Conservation (phyloP, 2,797 vertebrate genomes). For the Triplophysa bombifrons region DNA sequence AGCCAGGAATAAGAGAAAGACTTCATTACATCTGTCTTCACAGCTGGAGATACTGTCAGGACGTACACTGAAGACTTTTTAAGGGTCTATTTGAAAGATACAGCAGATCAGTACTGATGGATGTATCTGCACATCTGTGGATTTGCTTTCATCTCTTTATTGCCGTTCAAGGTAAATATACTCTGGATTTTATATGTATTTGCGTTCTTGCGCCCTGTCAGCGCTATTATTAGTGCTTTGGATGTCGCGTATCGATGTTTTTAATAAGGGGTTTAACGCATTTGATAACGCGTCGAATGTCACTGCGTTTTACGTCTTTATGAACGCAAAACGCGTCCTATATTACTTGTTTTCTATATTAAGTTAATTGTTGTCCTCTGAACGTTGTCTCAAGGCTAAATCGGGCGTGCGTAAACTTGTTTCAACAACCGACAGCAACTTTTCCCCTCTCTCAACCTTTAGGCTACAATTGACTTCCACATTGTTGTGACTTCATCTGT, state of each 20-base stretch:
- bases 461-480: neutral
- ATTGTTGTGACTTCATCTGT: neutral
- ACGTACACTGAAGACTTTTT: neutral
- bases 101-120: conserved; percentile 43
- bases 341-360: neutral
- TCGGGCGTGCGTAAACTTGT: conserved; percentile 26
- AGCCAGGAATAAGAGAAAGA: conserved; percentile 2
- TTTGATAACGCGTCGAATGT: neutral
- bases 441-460: neutral
- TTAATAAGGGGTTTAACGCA: no score
- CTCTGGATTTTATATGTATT: conserved; percentile 4
- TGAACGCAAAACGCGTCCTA: no score
- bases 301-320: neutral
- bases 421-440: neutral
- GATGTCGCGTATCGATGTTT: neutral
- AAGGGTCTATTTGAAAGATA: neutral
- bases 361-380: conserved; percentile 2
- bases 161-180: conserved; percentile 66
- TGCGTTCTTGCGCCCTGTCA: neutral
- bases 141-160: conserved; percentile 55
- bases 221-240: neutral
- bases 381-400: neutral
- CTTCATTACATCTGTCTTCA: neutral
- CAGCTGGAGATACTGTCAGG: neutral
- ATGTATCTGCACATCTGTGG: conserved; percentile 43